A percentile compares a stretch with the other conserved stretches of the same genome.
phyloP scores from a whole-genome alignment of 2,113 vertebrate genomes.

The Apteryx mantelli region DNA sequence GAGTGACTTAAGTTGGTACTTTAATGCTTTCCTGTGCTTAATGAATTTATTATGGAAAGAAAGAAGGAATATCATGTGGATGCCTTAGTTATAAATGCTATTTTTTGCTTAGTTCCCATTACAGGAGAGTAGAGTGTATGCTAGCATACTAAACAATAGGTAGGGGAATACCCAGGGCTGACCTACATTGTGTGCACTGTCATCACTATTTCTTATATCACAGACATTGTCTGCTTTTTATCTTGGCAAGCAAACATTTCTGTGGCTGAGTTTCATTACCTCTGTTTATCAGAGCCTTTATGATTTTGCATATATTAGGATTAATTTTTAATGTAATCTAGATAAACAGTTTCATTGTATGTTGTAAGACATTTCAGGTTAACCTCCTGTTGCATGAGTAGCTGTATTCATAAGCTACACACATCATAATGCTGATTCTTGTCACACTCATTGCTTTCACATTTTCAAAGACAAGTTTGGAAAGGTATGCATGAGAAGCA shows the following conservation, averaged over 20 bases:
- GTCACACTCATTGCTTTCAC: not conserved
- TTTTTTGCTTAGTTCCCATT: not conserved
- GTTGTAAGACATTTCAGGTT: not conserved
- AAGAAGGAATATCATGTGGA: not conserved
- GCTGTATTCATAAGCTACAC: not conserved
- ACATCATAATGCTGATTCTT: not conserved
- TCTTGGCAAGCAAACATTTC: not conserved
- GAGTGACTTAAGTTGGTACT: not conserved
- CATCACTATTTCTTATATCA: not conserved
- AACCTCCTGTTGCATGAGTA: not conserved
- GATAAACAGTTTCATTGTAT: not conserved
- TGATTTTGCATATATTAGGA: constrained; percentile 40
- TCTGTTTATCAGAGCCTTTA: constrained; percentile 9
- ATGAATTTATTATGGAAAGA: not conserved
- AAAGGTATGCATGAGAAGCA: constrained; percentile 66
- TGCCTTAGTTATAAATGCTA: not conserved
- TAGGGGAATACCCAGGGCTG: not conserved
- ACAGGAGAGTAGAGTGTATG: not conserved
- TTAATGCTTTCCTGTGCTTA: not conserved
- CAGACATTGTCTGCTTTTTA: not conserved
- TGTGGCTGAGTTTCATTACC: not conserved
- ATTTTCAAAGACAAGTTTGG: constrained; percentile 18
- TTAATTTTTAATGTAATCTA: constrained; percentile 39
- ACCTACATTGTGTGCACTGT: not conserved
- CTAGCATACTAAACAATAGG: not conserved